Evolutionary conservation across 2,888 invertebrate species (phyloP), one percentile per base, ranked within the genome.

Genomic region (Ectemnius cavifrons): DNA sequence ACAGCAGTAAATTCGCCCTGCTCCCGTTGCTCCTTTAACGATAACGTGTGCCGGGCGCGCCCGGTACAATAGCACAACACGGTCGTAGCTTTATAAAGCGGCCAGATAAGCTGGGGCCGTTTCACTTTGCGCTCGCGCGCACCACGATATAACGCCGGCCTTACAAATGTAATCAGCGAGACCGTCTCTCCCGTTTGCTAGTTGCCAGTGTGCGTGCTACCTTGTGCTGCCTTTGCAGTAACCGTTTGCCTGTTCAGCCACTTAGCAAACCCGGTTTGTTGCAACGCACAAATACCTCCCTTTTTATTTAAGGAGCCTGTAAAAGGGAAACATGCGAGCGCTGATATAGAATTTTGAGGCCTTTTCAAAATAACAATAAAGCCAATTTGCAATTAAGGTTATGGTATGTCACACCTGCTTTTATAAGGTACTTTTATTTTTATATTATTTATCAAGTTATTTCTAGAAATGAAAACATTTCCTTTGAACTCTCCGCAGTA

Each of bases 1-100:
- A 37, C 20, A 46, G 58, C 73, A 27, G 49, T 66, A 67, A 77
- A 73, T 68, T 70, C 20, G 2, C 16, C 28, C 63, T 59, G 49
- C 20, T 63, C 20, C 60, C 59, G 67, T 60, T 78, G 73, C 64
- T 71, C 78, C 52, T 69, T 75, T 71, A 63, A 67, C 61, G 78
- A 74, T 78, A 78, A 67, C 71, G 61, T n/a, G 16, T 37, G 52
- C 52, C 3, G 52, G n/a, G 13, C 13, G 47, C n/a, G 47, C 13
- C 47, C 60, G 57, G 67, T 23, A 27, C 58, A 57, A 8, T n/a
- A 27, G n/a, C 13, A 28, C 66, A 20, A 52, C 45, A 46, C 13
- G 16, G 63, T 60, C 61, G 65, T 57, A 47, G 64, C 23, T 70
- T 78, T 73, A 63, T 79, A 67, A 78, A 76, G 62, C 64, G 67